Evolutionary conservation across 2,113 vertebrate species (phyloP).

Genomic region (Dipodomys merriami): DNA sequence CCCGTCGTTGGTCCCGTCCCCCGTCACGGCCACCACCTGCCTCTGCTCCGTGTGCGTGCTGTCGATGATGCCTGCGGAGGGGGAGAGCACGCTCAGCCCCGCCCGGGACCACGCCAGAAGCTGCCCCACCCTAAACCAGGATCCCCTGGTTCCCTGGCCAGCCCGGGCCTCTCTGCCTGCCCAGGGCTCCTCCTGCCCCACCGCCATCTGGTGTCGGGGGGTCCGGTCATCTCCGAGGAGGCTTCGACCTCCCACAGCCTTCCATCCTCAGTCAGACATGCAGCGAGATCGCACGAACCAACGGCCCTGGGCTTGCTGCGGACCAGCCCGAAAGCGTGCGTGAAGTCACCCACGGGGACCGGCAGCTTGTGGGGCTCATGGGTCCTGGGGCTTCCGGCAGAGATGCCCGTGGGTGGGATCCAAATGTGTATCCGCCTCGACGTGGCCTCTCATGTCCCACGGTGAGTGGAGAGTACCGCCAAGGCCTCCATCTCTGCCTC

Average conservation of each 20-base stretch:
- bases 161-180: no score
- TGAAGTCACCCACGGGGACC: no score
- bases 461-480: not conserved
- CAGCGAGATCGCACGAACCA: no score
- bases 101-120: no score
- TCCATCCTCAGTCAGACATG: no score
- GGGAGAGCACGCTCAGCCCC: not conserved
- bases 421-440: not conserved
- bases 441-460: not conserved
- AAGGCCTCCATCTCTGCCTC: not conserved
- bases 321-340: no score
- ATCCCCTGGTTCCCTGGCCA: not conserved
- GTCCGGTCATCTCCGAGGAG: not conserved
- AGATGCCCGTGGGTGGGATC: not conserved
- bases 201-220: not conserved
- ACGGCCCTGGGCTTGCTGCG: no score
- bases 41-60: constrained; percentile 95
- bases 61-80: constrained; percentile 95
- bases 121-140: not conserved
- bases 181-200: not conserved
- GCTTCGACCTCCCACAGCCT: not conserved
- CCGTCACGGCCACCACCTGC: constrained; percentile 98
- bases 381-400: not conserved
- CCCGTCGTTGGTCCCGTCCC: constrained; percentile 98
- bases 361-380: no score